Conservation (phyloP, 2,797 vertebrate genomes). For the Myotis myotis region DNA sequence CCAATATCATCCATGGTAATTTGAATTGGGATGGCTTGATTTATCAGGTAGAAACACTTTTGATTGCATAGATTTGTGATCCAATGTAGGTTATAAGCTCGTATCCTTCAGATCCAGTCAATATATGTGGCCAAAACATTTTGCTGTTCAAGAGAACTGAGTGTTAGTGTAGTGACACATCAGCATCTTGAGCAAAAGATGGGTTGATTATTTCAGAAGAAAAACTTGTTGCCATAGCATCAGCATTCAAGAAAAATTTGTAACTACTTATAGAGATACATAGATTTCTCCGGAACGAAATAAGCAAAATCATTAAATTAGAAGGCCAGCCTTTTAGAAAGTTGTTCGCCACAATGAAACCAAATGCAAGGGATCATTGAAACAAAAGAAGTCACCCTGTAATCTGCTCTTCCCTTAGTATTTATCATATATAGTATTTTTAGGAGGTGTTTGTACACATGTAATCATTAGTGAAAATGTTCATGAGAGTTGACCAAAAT, state of each 20-base stretch:
- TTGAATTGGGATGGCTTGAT: not conserved
- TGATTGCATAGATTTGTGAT: not conserved
- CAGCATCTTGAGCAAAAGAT: not conserved
- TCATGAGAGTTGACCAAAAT: not conserved
- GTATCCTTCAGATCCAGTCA: not conserved
- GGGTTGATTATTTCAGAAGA: conserved; percentile 21
- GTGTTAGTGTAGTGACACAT: not conserved
- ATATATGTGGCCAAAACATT: not conserved
- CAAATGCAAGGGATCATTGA: not conserved
- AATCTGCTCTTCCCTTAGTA: not conserved
- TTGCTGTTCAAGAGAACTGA: conserved; percentile 18
- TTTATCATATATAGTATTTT: not conserved
- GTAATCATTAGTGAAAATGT: not conserved
- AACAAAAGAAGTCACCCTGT: conserved; percentile 2
- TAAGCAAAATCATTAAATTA: not conserved
- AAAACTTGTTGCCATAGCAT: not conserved
- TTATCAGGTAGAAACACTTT: not conserved
- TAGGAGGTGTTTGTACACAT: not conserved
- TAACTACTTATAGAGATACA: not conserved
- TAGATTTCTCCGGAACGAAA: not conserved
- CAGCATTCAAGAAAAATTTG: not conserved
- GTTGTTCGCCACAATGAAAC: conserved; percentile 17
- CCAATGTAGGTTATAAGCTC: not conserved
- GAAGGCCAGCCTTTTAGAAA: not conserved
- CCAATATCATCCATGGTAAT: not conserved